Evolutionary conservation across 2,113 vertebrate species (phyloP), one percentile per base, ranked within the genome.

Genomic region (Xiphophorus hellerii): DNA sequence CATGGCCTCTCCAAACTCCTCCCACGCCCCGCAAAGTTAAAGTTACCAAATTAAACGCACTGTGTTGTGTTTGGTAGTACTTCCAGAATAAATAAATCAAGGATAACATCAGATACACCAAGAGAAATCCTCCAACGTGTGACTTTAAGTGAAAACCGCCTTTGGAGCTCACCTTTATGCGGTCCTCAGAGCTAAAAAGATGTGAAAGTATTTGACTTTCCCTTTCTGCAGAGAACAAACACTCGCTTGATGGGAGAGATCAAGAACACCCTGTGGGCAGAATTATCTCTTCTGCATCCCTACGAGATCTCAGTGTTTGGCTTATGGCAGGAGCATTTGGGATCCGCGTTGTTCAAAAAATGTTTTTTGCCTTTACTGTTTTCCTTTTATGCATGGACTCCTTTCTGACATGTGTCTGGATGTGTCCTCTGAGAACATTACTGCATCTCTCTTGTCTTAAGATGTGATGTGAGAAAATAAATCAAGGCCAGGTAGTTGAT

Each of bases 181-280:
- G 80, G 85, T 87, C 84, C 80, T 89, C 27, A 73, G 73, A 84
- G 82, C 82, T 68, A 60, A 73, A 85, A 73, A 82, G 72, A 90
- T 81, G 76, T 78, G 78, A 76, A 86, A 83, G 58, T 74, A 77
- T 88, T 86, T 88, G 81, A 91, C 84, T 87, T 89, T 83, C 54
- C 78, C 76, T 48, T 35, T 87, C 84, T 88, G 88, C 84, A 90
- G 70, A 77, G 84, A 85, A 80, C 70, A 84, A 75, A 81, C 81
- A 71, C 71, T 87, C 82, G 71, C 91, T 88, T 92, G 87, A 92
- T 87, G 83, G 87, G 29, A 71, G 69, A 84, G 81, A 87, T 92
- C 78, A 90, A 89, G 82, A 78, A 76, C 67, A 64, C 79, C 88
- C 87, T 89, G 87, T 92, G 88, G 88, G 87, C 78, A 91, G 85